phyloP scores from a whole-genome alignment of 2,797 vertebrate species.

The Argyrosomus regius region DNA sequence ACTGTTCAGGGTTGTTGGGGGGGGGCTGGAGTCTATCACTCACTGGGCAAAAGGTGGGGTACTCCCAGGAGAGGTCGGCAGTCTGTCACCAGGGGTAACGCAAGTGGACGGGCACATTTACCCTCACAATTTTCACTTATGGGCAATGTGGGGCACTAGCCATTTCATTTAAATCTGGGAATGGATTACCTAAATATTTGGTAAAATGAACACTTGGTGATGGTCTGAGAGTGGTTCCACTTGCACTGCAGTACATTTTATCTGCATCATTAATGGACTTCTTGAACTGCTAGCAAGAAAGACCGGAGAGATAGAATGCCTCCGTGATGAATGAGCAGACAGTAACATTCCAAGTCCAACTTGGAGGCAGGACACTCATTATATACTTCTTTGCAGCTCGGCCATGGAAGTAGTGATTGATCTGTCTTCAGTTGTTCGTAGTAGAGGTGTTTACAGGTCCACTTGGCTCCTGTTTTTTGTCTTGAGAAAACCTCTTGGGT shows the following conservation, averaged over 20 bases:
- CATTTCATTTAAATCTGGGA: not conserved
- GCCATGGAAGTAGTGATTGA: not conserved
- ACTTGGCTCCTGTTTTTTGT: not conserved
- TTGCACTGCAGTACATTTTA: not conserved
- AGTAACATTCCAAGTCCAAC: not conserved
- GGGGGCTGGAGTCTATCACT: constrained; percentile 3
- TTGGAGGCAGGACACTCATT: not conserved
- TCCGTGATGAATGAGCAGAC: not conserved
- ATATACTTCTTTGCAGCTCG: not conserved
- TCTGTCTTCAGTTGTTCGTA: not conserved
- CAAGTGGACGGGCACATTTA: not conserved
- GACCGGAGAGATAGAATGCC: not conserved
- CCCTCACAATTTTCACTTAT: not conserved
- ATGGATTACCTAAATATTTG: not conserved
- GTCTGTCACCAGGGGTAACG: not conserved
- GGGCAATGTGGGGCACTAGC: not conserved
- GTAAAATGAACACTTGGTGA: not conserved
- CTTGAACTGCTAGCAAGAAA: constrained; percentile 6
- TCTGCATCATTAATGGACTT: not conserved
- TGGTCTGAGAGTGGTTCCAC: not conserved
- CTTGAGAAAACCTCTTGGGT: not conserved
- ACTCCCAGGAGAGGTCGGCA: not conserved
- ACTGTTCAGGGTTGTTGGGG: not conserved
- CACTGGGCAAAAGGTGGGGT: constrained; percentile 1
- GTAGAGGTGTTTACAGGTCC: not conserved